Conservation (phyloP, 2,113 vertebrate genomes). For the Empidonax traillii region DNA sequence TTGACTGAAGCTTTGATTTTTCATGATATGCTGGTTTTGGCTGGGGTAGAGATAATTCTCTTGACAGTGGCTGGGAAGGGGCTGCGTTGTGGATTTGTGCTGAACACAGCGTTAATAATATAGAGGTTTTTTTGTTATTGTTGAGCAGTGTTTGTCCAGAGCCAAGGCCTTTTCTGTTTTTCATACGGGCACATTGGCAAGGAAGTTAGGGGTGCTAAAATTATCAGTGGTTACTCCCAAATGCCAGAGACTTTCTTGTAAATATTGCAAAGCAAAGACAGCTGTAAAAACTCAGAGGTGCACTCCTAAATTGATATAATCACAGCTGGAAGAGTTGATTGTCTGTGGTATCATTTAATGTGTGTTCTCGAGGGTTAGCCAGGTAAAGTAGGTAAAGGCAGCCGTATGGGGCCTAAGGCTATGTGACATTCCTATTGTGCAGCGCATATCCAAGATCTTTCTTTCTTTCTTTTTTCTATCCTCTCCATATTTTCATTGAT, state of each 20-base stretch:
- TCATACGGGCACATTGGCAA: not conserved
- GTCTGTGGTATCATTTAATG: not conserved
- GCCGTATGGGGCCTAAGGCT: not conserved
- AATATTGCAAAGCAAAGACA: not conserved
- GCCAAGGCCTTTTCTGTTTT: not conserved
- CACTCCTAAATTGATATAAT: not conserved
- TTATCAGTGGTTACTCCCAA: not conserved
- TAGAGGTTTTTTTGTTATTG: not conserved
- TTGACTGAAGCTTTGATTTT: not conserved
- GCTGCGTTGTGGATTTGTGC: not conserved
- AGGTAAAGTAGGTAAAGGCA: not conserved
- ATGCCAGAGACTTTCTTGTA: not conserved
- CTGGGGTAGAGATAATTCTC: not conserved
- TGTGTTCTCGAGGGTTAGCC: not conserved
- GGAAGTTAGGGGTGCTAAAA: not conserved
- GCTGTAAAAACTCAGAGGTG: not conserved
- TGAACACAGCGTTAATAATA: not conserved
- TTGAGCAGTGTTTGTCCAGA: not conserved
- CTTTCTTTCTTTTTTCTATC: not conserved
- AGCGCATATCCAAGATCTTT: not conserved
- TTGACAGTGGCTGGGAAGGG: not conserved
- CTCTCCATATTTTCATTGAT: not conserved
- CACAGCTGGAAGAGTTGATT: not conserved
- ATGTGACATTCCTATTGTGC: not conserved
- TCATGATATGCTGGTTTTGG: not conserved